Conservation (phyloP, 2,888 invertebrate species). For the Latheticus oryzae region DNA sequence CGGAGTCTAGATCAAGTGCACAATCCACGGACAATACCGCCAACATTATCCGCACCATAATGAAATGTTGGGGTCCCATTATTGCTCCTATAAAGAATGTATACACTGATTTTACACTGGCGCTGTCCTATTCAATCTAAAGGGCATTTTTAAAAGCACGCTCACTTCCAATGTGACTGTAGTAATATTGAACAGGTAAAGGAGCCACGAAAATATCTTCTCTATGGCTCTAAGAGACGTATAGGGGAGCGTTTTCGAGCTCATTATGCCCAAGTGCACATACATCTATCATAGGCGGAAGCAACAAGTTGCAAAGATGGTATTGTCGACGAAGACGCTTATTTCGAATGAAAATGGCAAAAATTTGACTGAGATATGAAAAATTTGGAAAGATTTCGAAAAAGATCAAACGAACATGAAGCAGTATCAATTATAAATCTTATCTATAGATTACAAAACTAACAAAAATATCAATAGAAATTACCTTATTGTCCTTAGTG, state of each 20-base stretch:
- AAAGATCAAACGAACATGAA: too few species aligned
- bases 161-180: too few species aligned
- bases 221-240: slow-evolving; percentile 42
- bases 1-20: slow-evolving; percentile 62
- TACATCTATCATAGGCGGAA: slow-evolving; percentile 48
- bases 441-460: too few species aligned
- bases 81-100: slow-evolving; percentile 61
- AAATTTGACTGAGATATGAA: slow-evolving; percentile 2
- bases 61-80: slow-evolving; percentile 64
- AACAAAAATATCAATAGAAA: too few species aligned
- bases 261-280: slow-evolving; percentile 52
- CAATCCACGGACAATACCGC: slow-evolving; percentile 64
- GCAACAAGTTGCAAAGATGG: slow-evolving; percentile 45
- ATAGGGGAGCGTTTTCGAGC: slow-evolving; percentile 48
- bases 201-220: slow-evolving; percentile 41
- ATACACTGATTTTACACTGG: slow-evolving; percentile 62
- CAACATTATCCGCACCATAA: slow-evolving; percentile 64
- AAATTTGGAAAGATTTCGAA: neutral
- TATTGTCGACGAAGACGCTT: slow-evolving; percentile 28
- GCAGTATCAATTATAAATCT: too few species aligned
- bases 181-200: slow-evolving; percentile 42
- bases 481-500: too few species aligned
- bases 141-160: slow-evolving; percentile 40
- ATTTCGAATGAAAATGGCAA: slow-evolving; percentile 2
- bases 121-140: slow-evolving; percentile 48